These are phyloP conservation scores for Yoshiicerus persimilis DNA, from an alignment of 1,140 invertebrate species.

Conservation along the genomic window DNA sequence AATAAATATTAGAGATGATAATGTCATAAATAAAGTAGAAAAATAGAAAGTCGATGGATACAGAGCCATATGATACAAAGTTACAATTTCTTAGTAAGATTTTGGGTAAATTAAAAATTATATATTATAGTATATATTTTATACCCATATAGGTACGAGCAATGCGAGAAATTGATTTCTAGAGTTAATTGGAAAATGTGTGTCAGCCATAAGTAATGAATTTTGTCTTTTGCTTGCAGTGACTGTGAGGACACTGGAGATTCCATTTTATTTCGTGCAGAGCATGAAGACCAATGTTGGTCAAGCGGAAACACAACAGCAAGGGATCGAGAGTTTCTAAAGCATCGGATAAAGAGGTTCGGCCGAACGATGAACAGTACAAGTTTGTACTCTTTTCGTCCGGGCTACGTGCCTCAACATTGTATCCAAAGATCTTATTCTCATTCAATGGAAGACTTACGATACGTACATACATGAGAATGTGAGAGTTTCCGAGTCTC, in stretches of 20 bases:
- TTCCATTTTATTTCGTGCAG: slow-evolving; percentile 39
- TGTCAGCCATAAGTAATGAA: not conserved
- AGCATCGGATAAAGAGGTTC: slow-evolving; percentile 3
- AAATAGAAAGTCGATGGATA: no score
- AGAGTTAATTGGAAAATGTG: not conserved
- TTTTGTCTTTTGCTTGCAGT: slow-evolving; percentile 14
- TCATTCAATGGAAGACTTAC: slow-evolving; percentile 43
- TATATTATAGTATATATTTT: not conserved
- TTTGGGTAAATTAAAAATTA: no score
- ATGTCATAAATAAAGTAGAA: no score
- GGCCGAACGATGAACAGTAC: not conserved
- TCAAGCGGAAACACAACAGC: not conserved
- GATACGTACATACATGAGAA: slow-evolving; percentile 34
- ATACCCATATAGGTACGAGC: not conserved
- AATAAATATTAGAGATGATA: no score
- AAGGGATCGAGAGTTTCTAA: not conserved
- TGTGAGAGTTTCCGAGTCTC: not conserved
- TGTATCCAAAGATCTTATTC: slow-evolving; percentile 30
- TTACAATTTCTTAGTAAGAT: no score
- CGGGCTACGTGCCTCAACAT: slow-evolving; percentile 33
- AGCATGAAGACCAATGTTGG: slow-evolving; percentile 41
- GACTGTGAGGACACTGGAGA: slow-evolving; percentile 45
- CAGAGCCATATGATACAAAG: no score
- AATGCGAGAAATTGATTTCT: not conserved
- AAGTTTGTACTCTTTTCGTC: slow-evolving; percentile 35